phyloP scores from a whole-genome alignment of 2,797 vertebrate genomes.

The Chaetodon trifasciatus region DNA sequence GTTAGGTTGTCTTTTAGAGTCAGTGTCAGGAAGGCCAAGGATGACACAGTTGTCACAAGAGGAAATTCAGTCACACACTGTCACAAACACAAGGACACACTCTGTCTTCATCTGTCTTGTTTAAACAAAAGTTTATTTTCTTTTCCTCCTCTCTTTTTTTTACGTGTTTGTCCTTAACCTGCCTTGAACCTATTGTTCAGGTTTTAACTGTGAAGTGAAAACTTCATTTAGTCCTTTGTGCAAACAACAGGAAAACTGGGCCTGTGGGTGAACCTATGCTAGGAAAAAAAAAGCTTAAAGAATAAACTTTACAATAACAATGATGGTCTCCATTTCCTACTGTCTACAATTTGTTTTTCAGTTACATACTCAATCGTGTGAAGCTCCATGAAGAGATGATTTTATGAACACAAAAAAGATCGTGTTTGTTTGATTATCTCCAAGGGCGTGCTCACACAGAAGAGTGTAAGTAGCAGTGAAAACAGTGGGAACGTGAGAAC shows the following conservation, averaged over 20 bases:
- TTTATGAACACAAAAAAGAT: neutral
- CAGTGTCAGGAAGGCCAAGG: slow-evolving; percentile 60
- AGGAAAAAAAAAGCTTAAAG: neutral
- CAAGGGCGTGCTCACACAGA: neutral
- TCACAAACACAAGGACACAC: slow-evolving; percentile 59
- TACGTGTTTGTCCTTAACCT: slow-evolving; percentile 35
- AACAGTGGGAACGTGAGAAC: neutral
- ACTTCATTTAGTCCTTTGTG: neutral
- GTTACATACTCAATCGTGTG: neutral
- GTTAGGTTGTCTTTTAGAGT: slow-evolving; percentile 61
- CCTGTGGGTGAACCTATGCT: neutral
- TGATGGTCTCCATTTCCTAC: neutral
- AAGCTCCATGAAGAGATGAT: neutral
- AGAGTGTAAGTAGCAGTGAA: neutral
- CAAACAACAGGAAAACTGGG: neutral
- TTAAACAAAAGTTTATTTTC: slow-evolving; percentile 44
- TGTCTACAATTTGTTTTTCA: neutral
- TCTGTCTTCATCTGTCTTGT: slow-evolving; percentile 58
- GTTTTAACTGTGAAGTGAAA: slow-evolving; percentile 7
- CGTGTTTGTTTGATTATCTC: neutral
- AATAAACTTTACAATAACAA: slow-evolving; percentile 1
- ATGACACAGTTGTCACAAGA: slow-evolving; percentile 62
- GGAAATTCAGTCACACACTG: slow-evolving; percentile 48
- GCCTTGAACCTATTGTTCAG: slow-evolving; percentile 17
- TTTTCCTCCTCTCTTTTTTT: slow-evolving; percentile 32